Evolutionary conservation across 2,113 vertebrate genomes (phyloP), one percentile per base, ranked within the genome.

Genomic region (Notothenia coriiceps): DNA sequence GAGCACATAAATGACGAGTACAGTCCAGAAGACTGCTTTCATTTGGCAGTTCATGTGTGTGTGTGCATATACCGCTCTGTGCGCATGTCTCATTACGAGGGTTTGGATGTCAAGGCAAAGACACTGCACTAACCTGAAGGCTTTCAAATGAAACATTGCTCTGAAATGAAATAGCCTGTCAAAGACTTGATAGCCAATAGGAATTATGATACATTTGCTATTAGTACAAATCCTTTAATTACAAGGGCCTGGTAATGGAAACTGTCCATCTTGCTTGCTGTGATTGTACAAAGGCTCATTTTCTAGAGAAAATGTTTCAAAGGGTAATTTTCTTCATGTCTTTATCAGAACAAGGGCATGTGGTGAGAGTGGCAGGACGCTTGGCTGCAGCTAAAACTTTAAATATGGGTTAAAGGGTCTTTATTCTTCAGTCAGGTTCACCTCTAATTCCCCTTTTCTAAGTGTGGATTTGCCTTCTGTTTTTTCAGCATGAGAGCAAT

Each of bases 201-300:
- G 86, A 92, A 92, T 92, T 92, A 92, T 94, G 92, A 94, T 93
- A 85, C 90, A 94, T 93, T 88, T 92, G 81, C 90, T 88, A 89
- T 92, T 93, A 92, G 91, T 83, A 84, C 80, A 93, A 95, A 93
- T 88, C 84, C 83, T 88, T 94, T 92, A 94, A 93, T 93, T 94
- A 94, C 86, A 90, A 82, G 83, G 57, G 50, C 63, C 71, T 59
- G 75, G 86, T 93, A 94, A 94, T 94, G 92, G 93, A 92, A 94
- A 92, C 84, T 93, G 93, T 95, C 93, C 87, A 82, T 94, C 93
- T 91, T 72, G 84, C 86, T 90, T 60, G 78, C 85, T 88, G 89
- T 84, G 82, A 85, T 87, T 86, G 81, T 77, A 78, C 79, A 91
- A 89, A 89, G 83, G 74, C 84, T 85, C 61, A 80, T 92, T 94